Evolutionary conservation across 1,140 invertebrate species (phyloP), one percentile per base, ranked within the genome.

Genomic region (Phymastichus coffea): DNA sequence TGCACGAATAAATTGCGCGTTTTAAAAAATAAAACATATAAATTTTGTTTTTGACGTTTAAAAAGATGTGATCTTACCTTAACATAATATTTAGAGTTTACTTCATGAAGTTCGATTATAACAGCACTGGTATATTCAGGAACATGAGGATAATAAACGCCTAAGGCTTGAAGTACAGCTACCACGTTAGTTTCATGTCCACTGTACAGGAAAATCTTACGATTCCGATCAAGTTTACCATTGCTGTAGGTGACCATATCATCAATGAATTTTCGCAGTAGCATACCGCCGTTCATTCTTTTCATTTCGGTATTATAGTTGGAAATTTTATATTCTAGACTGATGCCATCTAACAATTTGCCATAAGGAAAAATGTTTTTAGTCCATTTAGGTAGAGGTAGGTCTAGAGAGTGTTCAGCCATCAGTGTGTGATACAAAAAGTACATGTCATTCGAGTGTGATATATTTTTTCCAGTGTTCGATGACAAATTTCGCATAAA

Each of bases 181-280:
- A 84, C 81, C 2, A 91, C 79, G 25, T 85, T 88, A 46, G 85
- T 85, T 69, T 90, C 88, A 71, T 90, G 87, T 4, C 79, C 84
- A 3, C 84, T 84, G 69, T 84, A 86, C 33, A 86, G 63, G 44
- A 78, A 81, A 41, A 87, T 63, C 63, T 85, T 85, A 7, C 8
- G 37, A 1, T 26, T 15, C 15, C 14, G 0, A 4, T 17, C 9
- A 7, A 6, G 43, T n/a, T n/a, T n/a, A 14, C 38, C 49, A 38
- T 53, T 51, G 10, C 7, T 79, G 66, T 12, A 58, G n/a, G 22
- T 26, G 19, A 59, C 37, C 30, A 64, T 65, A 20, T 83, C 78
- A 37, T 82, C 75, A 10, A 86, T 47, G 28, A 87, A 82, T 51
- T 82, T 78, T 37, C 76, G 69, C 30, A 88, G 62, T 23, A 87